A percentile compares a stretch with the other conserved stretches of the same genome.
phyloP scores from a whole-genome alignment of 2,888 invertebrate species.

The Caradrina clavipalpis region DNA sequence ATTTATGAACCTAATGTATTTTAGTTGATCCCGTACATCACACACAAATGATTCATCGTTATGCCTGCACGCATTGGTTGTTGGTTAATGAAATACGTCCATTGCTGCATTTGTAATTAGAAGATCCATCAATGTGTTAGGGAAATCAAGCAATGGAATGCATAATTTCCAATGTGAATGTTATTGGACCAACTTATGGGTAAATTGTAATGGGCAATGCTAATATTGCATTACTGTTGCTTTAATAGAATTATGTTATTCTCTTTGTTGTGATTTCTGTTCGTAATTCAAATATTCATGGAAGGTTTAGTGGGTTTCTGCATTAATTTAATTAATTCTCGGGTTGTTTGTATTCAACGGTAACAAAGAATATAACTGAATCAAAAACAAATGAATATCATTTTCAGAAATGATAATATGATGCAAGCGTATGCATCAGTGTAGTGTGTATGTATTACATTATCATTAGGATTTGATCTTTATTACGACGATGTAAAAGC shows the following conservation, averaged over 20 bases:
- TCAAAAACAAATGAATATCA: no score
- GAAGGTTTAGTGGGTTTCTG: not conserved
- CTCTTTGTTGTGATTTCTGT: not conserved
- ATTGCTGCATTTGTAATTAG: conserved; percentile 45
- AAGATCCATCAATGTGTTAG: conserved; percentile 14
- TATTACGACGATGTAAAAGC: no score
- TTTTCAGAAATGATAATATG: no score
- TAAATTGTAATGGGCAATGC: not conserved
- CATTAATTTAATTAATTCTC: not conserved
- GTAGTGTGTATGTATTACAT: no score
- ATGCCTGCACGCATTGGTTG: conserved; percentile 40
- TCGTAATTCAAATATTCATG: no score
- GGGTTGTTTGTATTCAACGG: not conserved
- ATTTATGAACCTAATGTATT: conserved; percentile 59
- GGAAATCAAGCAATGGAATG: conserved; percentile 18
- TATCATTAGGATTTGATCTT: no score
- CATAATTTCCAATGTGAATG: not conserved
- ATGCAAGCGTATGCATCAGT: no score
- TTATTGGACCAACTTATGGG: conserved; percentile 1
- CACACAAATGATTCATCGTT: conserved; percentile 49
- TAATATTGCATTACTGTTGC: not conserved
- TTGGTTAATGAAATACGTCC: conserved; percentile 53
- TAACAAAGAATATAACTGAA: no score
- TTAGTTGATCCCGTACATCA: conserved; percentile 53
- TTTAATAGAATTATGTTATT: not conserved